A percentile compares a stretch with the other conserved stretches of the same genome.
Evolutionary conservation across 2,113 vertebrate genomes (phyloP).

Genomic region (Camelus bactrianus): DNA sequence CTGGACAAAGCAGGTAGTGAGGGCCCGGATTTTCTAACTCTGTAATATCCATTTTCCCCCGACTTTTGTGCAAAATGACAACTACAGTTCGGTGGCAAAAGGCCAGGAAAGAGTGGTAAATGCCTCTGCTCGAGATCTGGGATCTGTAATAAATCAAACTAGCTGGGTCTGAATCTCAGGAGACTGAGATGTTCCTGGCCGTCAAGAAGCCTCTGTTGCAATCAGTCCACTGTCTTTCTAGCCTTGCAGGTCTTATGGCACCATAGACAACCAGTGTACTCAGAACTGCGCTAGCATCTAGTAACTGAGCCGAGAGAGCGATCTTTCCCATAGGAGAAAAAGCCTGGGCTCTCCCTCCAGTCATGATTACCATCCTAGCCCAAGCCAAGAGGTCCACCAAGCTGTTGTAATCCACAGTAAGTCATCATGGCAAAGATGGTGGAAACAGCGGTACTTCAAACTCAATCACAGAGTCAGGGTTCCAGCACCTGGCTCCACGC

Average conservation of each 20-base stretch:
- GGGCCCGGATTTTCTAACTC: not conserved
- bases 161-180: not conserved
- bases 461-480: not conserved
- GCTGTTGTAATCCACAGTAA: too few species aligned
- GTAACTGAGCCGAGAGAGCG: not conserved
- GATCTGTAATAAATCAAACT: not conserved
- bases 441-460: too few species aligned
- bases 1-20: not conserved
- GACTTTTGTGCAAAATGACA: not conserved
- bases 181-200: not conserved
- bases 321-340: not conserved
- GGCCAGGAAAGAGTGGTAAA: not conserved
- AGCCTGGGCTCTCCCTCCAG: not conserved
- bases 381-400: not conserved
- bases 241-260: rapidly evolving
- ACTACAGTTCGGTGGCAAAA: not conserved
- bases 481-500: not conserved
- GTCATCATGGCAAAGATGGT: not conserved
- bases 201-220: not conserved
- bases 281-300: not conserved
- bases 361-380: not conserved
- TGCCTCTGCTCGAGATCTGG: not conserved
- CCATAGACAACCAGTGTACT: too few species aligned
- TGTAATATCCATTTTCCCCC: not conserved
- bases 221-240: not conserved